Evolutionary conservation across 1,140 invertebrate genomes (phyloP).

Genomic region (Rhizoglyphus robini): DNA sequence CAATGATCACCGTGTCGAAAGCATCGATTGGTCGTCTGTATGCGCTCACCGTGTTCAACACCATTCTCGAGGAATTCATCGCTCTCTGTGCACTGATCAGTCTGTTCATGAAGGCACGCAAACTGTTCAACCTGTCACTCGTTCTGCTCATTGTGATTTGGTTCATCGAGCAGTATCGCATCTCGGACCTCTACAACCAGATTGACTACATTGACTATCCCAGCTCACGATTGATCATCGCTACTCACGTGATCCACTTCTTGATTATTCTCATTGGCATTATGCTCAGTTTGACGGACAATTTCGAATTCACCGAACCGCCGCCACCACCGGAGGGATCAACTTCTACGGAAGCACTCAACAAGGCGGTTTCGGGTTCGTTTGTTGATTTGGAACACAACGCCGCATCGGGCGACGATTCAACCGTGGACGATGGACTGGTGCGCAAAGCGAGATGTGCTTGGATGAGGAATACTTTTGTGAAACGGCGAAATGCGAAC

Average conservation of each 20-base stretch:
- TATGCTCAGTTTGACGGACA: background rate
- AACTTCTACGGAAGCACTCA: background rate
- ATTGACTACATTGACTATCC: constrained; percentile 3
- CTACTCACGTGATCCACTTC: constrained; percentile 9
- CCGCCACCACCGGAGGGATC: background rate
- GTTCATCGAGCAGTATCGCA: constrained; percentile 14
- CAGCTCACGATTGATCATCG: background rate
- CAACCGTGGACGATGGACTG: too few relatives aligned
- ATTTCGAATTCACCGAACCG: background rate
- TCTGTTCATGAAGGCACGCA: background rate
- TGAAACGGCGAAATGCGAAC: too few relatives aligned
- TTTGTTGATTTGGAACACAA: background rate
- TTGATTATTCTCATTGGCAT: background rate
- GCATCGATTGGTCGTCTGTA: background rate
- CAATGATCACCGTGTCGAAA: background rate
- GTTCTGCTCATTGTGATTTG: background rate
- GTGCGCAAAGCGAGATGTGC: too few relatives aligned
- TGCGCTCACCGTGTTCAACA: background rate
- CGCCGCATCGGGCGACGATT: background rate
- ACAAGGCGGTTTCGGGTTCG: background rate
- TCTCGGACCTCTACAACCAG: constrained; percentile 1
- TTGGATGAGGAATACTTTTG: too few relatives aligned
- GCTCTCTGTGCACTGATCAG: background rate
- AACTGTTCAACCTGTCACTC: background rate
- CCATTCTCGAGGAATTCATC: constrained; percentile 2